phyloP scores from a whole-genome alignment of 2,113 vertebrate species.

The Microcebus jonahi region DNA sequence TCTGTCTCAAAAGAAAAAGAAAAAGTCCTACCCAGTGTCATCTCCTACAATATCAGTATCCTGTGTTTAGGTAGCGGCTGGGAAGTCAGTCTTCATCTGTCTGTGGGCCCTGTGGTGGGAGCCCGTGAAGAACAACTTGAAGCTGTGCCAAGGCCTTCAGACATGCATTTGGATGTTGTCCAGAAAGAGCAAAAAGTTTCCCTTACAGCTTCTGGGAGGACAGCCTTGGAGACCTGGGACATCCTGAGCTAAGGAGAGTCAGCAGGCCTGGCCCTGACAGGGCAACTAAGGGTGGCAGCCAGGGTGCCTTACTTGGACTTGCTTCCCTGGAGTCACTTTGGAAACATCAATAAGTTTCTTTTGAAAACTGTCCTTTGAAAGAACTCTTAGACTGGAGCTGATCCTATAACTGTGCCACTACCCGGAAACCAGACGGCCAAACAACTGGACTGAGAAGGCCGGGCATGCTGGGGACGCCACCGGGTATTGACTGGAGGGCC shows the following conservation, averaged over 20 bases:
- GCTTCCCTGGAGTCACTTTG: background rate
- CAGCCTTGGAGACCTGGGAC: constrained; percentile 10
- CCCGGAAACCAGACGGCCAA: background rate
- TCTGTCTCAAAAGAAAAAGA: too few relatives aligned
- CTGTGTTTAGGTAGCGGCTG: background rate
- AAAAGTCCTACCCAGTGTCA: background rate
- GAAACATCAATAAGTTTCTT: background rate
- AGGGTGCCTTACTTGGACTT: background rate
- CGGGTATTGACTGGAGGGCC: background rate
- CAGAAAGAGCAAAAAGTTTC: constrained; percentile 8
- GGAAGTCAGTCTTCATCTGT: background rate
- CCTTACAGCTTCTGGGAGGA: background rate
- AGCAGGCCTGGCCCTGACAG: background rate
- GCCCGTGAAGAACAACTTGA: background rate
- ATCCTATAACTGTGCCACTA: background rate
- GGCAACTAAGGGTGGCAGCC: background rate
- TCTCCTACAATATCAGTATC: background rate
- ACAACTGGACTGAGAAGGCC: background rate
- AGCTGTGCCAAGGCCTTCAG: background rate
- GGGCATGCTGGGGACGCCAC: background rate
- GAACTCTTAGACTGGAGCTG: background rate
- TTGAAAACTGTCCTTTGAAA: constrained; percentile 40
- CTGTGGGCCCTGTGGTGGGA: background rate
- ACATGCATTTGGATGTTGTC: background rate
- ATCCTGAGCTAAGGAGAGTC: background rate